Base-by-base conservation (phyloP, 2,888 invertebrate species). In the Scaptomyza caliginosa region DNA sequence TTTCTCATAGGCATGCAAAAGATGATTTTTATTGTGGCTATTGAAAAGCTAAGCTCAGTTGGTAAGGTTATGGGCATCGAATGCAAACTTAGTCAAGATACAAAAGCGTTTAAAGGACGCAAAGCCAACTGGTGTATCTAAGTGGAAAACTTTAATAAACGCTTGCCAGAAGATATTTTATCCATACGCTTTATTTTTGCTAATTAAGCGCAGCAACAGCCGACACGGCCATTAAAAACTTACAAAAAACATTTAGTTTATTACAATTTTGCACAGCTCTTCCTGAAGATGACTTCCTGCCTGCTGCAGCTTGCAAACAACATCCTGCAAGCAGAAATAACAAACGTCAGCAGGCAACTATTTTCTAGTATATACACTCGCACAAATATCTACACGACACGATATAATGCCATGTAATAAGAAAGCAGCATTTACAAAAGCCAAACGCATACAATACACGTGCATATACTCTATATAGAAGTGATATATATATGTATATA, bases 351-450 rank as follows among this genome's bases (percentile, higher is more conserved):
- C 58, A 56, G 28, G 30, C 62, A 65, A 57, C 51, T 59, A 55
- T 49, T 60, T 60, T 45, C 45, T 51, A 42, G 43, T 13, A 42
- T 8, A 45, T 42, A 2, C 0, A 16, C 16, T 10, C 16, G 24
- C 16, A 42, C 3, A 38, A 38, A 4, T 38, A 19, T 45, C 45
- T 16, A 46, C 10, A 46, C 55, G 49, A 67, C 77, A 82, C 54
- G 72, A 66, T 81, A 81, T 84, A 86, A 84, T 86, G 82, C 76
- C 85, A 75, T 81, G 81, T 81, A 78, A 86, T 86, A 81, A 86
- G 85, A 78, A 81, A 75, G 86, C 72, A 81, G 69, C 87, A 86
- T 85, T 85, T 85, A 86, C 81, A 81, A 81, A 81, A 85, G 87
- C 80, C 71, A 81, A 80, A 74, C 62, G 75, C 81, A 66, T 62